Percentiles rank a stretch among this genome's conserved stretches.
Evolutionary conservation across 2,113 vertebrate species (phyloP).

Genomic region (Myrmophylax atrothorax): DNA sequence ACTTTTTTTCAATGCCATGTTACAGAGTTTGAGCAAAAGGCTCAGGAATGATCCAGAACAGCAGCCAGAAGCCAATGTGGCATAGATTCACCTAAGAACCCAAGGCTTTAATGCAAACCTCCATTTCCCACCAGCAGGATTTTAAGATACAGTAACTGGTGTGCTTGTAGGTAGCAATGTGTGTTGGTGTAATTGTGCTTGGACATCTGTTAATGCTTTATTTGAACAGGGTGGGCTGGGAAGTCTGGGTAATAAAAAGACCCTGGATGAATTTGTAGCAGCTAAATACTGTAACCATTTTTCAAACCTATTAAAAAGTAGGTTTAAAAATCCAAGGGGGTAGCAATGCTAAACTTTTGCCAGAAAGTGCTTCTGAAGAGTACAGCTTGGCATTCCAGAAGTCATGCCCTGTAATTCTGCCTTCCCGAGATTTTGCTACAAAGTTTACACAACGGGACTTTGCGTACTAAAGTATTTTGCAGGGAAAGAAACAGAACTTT

Average conservation of each 20-base stretch:
- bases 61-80: neutral
- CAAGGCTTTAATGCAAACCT: neutral
- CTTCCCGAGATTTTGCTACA: neutral
- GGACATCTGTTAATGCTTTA: neutral
- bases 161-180: neutral
- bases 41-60: neutral
- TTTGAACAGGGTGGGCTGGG: neutral
- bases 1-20: neutral
- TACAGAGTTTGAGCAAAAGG: neutral
- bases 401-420: neutral
- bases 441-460: neutral
- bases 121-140: neutral
- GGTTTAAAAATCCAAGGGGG: neutral
- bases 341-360: neutral
- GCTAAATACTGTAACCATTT: neutral
- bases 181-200: neutral
- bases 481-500: neutral
- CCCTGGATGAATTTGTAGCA: neutral
- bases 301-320: neutral
- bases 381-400: neutral
- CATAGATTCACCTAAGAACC: neutral
- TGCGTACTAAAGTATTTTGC: neutral
- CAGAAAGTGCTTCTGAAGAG: neutral
- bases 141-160: neutral
- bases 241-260: neutral